Evolutionary conservation across 2,888 invertebrate species (phyloP).

Genomic region (Allygus modestus): DNA sequence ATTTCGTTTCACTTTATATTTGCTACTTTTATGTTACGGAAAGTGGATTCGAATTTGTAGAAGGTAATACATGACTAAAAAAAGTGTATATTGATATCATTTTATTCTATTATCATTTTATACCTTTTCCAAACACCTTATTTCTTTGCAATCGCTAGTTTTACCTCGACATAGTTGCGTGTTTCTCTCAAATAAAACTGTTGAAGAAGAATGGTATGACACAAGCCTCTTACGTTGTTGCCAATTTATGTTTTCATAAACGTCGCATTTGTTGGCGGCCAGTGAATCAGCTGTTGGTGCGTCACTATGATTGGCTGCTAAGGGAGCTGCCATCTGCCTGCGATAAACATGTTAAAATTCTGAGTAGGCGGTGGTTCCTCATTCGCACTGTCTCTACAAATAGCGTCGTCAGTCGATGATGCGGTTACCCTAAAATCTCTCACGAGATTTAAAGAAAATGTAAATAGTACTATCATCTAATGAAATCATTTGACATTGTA

Average conservation of each 20-base stretch:
- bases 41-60: too few species aligned
- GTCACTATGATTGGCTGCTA: not conserved
- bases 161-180: not conserved
- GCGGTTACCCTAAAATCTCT: too few species aligned
- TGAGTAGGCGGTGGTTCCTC: not conserved
- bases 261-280: not conserved
- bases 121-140: too few species aligned
- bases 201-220: not conserved
- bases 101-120: too few species aligned
- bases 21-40: too few species aligned
- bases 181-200: not conserved
- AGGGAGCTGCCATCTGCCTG: not conserved
- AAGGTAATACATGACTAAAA: too few species aligned
- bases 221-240: not conserved
- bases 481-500: too few species aligned
- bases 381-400: not conserved
- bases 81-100: too few species aligned
- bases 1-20: too few species aligned
- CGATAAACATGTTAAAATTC: not conserved
- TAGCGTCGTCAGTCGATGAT: not conserved
- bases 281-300: conserved; percentile 3
- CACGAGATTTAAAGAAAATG: too few species aligned
- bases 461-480: too few species aligned
- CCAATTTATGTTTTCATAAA: conserved; percentile 14
- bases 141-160: too few species aligned